These are phyloP conservation scores for Cerastis leucographa DNA, from an alignment of 2,888 invertebrate species.

Conservation along the genomic window DNA sequence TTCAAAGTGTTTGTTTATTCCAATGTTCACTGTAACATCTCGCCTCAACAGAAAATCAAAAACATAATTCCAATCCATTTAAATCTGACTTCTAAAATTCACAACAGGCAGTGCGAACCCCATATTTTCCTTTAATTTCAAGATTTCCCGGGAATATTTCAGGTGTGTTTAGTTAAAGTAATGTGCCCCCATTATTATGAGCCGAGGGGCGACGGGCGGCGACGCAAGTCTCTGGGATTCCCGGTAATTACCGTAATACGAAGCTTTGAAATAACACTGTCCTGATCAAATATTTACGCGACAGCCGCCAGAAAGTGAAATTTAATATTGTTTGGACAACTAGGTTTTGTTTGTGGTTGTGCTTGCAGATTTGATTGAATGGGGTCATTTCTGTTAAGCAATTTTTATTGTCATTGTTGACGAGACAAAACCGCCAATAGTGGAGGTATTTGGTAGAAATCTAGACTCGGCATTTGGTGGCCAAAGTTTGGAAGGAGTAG, in stretches of 20 bases:
- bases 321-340: slow-evolving; percentile 60
- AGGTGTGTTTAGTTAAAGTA: slow-evolving; percentile 60
- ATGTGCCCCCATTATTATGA: slow-evolving; percentile 53
- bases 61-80: slow-evolving; percentile 19
- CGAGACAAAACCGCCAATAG: too few species aligned
- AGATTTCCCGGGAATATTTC: slow-evolving; percentile 49
- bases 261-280: slow-evolving; percentile 66
- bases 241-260: slow-evolving; percentile 71
- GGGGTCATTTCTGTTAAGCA: background rate
- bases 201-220: slow-evolving; percentile 68
- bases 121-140: slow-evolving; percentile 56
- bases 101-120: slow-evolving; percentile 26
- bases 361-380: slow-evolving; percentile 7
- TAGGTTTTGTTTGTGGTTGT: slow-evolving; percentile 44
- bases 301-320: slow-evolving; percentile 56
- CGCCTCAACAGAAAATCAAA: slow-evolving; percentile 2
- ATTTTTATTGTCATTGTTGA: too few species aligned
- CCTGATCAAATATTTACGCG: slow-evolving; percentile 69
- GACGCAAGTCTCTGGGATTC: slow-evolving; percentile 67
- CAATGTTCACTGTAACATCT: background rate
- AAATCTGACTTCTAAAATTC: slow-evolving; percentile 30
- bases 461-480: too few species aligned
- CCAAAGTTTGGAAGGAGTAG: too few species aligned
- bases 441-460: too few species aligned
- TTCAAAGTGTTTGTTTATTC: background rate